Conservation (phyloP, 2,797 vertebrate species). For the Alosa sapidissima region DNA sequence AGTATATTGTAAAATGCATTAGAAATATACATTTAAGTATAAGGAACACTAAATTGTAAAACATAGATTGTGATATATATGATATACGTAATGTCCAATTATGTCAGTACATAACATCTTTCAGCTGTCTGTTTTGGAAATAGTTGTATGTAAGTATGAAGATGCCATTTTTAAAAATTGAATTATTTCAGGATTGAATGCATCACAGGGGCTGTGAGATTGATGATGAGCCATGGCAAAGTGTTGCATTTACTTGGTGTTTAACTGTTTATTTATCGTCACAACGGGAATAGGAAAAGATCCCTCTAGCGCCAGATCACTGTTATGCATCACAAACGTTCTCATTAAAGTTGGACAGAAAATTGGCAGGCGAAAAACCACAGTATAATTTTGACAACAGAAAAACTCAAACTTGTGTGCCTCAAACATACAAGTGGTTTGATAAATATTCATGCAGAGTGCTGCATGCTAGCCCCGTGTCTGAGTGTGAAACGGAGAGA, state of each 20-base stretch:
- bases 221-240: not conserved
- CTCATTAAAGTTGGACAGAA: slow-evolving; percentile 63
- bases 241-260: not conserved
- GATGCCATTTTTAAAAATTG: not conserved
- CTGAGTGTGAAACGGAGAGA: not conserved
- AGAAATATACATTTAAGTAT: not conserved
- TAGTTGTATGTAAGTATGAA: not conserved
- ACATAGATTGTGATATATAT: not conserved
- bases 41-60: too few relatives aligned
- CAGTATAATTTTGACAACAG: slow-evolving; percentile 53
- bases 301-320: slow-evolving; percentile 53
- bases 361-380: slow-evolving; percentile 52
- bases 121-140: not conserved
- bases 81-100: too few relatives aligned
- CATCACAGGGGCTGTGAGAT: not conserved
- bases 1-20: not conserved
- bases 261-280: slow-evolving; percentile 42
- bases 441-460: slow-evolving; percentile 70
- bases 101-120: not conserved
- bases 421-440: slow-evolving; percentile 54
- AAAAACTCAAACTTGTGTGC: not conserved
- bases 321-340: slow-evolving; percentile 62
- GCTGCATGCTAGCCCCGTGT: slow-evolving; percentile 58
- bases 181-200: not conserved
- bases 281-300: slow-evolving; percentile 48